phyloP scores from a whole-genome alignment of 2,888 invertebrate species.

The Pollenia amentaria region DNA sequence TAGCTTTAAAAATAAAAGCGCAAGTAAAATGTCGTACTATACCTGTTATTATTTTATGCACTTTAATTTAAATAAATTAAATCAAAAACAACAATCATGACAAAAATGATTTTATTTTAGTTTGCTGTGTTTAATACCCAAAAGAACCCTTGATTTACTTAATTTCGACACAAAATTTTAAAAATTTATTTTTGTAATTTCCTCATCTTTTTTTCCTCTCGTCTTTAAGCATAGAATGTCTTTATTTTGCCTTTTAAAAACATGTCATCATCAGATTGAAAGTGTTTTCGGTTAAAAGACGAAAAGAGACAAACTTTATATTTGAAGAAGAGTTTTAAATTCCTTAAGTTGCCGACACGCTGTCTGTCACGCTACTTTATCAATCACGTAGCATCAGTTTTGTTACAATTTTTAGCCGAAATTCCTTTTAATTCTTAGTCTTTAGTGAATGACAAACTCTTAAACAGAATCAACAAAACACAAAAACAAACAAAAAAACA shows the following conservation, averaged over 20 bases:
- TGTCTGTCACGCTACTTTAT: slow-evolving; percentile 78
- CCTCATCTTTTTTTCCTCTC: slow-evolving; percentile 13
- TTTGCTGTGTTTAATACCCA: slow-evolving; percentile 7
- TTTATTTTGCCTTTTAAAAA: slow-evolving; percentile 41
- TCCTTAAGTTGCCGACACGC: slow-evolving; percentile 73
- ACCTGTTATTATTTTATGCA: not conserved
- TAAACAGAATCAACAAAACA: not conserved
- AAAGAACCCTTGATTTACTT: slow-evolving; percentile 8
- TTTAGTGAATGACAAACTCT: slow-evolving; percentile 45
- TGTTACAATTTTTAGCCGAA: slow-evolving; percentile 63
- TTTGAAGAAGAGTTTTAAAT: slow-evolving; percentile 53
- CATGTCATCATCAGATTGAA: slow-evolving; percentile 68
- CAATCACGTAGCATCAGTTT: slow-evolving; percentile 79
- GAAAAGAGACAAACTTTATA: slow-evolving; percentile 7
- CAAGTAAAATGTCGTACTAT: too few relatives aligned
- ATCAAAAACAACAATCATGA: slow-evolving; percentile 4
- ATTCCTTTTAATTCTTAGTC: slow-evolving; percentile 61
- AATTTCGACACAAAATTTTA: not conserved
- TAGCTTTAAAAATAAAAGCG: too few relatives aligned
- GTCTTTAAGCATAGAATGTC: slow-evolving; percentile 6
- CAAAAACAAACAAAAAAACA: not conserved
- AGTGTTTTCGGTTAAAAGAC: slow-evolving; percentile 18
- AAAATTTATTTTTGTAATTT: slow-evolving; percentile 17
- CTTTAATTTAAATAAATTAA: not conserved
- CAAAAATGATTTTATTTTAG: not conserved